Percentiles rank a stretch among this genome's conserved stretches.
Evolutionary conservation across 1,140 invertebrate species (phyloP).

Genomic region (Dendrolimus kikuchii): DNA sequence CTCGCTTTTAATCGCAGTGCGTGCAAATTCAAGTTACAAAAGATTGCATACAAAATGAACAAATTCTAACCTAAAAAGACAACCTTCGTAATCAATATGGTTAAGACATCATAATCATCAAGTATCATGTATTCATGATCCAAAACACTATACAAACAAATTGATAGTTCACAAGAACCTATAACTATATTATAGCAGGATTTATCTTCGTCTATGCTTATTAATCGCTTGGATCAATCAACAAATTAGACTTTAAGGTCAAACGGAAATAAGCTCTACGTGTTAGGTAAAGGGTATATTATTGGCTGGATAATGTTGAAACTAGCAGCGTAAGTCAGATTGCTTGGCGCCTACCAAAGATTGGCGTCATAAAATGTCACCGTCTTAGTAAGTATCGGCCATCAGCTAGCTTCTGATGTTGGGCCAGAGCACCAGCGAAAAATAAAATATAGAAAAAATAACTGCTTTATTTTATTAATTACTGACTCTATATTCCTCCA

Average conservation of each 20-base stretch:
- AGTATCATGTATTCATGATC: constrained; percentile 1
- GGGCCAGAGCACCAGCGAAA: constrained; percentile 1
- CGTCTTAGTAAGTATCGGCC: constrained; percentile 23
- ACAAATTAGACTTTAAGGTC: constrained; percentile 6
- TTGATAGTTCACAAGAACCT: constrained; percentile 8
- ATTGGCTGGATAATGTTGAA: neutral
- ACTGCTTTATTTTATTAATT: neutral
- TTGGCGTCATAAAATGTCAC: constrained; percentile 29
- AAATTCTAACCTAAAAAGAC: too few species aligned
- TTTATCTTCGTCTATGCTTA: constrained; percentile 10
- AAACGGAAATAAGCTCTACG: constrained; percentile 4
- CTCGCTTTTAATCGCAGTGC: too few species aligned
- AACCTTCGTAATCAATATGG: too few species aligned
- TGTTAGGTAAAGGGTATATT: neutral
- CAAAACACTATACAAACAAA: constrained; percentile 2
- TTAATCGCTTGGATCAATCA: constrained; percentile 16
- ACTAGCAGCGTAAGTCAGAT: constrained; percentile 17
- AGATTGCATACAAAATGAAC: too few species aligned
- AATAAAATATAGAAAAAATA: neutral
- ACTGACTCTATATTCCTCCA: neutral
- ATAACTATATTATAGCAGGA: neutral
- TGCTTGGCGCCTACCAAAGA: constrained; percentile 20
- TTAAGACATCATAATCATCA: too few species aligned
- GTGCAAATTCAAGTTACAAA: too few species aligned
- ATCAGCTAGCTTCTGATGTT: constrained; percentile 14